Evolutionary conservation across 2,888 invertebrate species (phyloP).

Genomic region (Diplazon laetatorius): DNA sequence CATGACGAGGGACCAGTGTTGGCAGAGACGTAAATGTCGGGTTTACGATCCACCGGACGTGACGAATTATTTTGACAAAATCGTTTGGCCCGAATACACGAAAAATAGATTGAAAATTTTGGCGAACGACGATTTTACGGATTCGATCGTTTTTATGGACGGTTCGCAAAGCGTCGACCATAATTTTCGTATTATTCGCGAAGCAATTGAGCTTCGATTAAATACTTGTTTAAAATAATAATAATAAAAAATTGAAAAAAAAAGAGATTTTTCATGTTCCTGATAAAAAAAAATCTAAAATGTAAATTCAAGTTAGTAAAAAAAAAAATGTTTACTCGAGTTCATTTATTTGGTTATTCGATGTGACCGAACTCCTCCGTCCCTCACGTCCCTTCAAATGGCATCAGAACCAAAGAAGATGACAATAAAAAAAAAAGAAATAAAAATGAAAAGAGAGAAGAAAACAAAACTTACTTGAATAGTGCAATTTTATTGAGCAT

Average conservation of each 20-base stretch:
- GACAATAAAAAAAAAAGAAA: too few species aligned
- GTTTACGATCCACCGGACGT: conserved; percentile 94
- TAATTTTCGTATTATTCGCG: conserved; percentile 69
- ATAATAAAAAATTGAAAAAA: too few species aligned
- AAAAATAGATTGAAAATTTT: conserved; percentile 84
- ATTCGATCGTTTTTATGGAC: conserved; percentile 74
- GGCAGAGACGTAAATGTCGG: conserved; percentile 85
- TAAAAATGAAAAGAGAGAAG: too few species aligned
- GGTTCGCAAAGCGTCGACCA: conserved; percentile 68
- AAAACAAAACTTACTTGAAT: conserved; percentile 44
- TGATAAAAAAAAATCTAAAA: too few species aligned
- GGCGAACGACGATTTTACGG: conserved; percentile 68
- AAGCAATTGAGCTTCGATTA: conserved; percentile 66
- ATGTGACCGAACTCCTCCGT: conserved; percentile 10
- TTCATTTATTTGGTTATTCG: conserved; percentile 27
- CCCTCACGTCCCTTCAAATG: neutral
- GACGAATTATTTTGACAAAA: conserved; percentile 92
- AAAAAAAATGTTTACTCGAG: conserved; percentile 62
- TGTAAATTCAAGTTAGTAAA: too few species aligned
- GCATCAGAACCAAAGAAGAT: neutral
- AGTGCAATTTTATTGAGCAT: conserved; percentile 56
- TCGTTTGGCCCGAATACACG: conserved; percentile 95
- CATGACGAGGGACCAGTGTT: conserved; percentile 88
- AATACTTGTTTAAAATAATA: neutral
- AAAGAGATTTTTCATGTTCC: too few species aligned